A percentile compares a stretch with the other conserved stretches of the same genome.
Evolutionary conservation across 1,140 invertebrate species (phyloP).

Genomic region (Augochlora pura): DNA sequence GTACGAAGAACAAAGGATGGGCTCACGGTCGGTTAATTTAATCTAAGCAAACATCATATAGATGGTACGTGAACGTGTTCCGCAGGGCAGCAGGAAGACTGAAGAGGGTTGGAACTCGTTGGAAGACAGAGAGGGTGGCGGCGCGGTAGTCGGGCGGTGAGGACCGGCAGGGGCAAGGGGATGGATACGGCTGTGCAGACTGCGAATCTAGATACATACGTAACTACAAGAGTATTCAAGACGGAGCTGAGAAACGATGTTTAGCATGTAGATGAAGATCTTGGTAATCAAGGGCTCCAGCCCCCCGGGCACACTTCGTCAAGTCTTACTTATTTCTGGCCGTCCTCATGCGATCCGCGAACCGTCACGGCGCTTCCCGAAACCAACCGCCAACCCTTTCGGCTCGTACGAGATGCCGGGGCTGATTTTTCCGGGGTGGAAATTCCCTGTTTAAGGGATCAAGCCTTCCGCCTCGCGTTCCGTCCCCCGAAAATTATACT

Average conservation of each 20-base stretch:
- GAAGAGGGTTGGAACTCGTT: conserved; percentile 70
- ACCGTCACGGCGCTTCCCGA: conserved; percentile 12
- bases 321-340: conserved; percentile 76
- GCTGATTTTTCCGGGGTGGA: neutral
- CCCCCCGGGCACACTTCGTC: conserved; percentile 77
- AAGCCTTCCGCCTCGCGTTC: neutral
- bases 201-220: conserved; percentile 78
- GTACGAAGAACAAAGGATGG: conserved; percentile 70
- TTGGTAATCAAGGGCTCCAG: conserved; percentile 78
- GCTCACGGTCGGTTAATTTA: conserved; percentile 77
- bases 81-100: conserved; percentile 61
- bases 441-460: neutral
- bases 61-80: conserved; percentile 70
- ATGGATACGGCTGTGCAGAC: conserved; percentile 25
- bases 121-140: conserved; percentile 79
- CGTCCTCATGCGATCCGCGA: conserved; percentile 56
- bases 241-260: conserved; percentile 74
- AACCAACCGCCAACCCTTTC: neutral
- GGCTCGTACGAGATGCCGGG: no score
- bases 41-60: conserved; percentile 79
- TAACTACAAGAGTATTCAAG: conserved; percentile 79
- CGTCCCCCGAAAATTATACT: neutral
- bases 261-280: conserved; percentile 81
- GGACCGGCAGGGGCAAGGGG: neutral
- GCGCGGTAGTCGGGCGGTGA: conserved; percentile 45